These are phyloP conservation scores for Apogon talboti DNA, from an alignment of 2,797 vertebrate species.

Conservation along the genomic window DNA sequence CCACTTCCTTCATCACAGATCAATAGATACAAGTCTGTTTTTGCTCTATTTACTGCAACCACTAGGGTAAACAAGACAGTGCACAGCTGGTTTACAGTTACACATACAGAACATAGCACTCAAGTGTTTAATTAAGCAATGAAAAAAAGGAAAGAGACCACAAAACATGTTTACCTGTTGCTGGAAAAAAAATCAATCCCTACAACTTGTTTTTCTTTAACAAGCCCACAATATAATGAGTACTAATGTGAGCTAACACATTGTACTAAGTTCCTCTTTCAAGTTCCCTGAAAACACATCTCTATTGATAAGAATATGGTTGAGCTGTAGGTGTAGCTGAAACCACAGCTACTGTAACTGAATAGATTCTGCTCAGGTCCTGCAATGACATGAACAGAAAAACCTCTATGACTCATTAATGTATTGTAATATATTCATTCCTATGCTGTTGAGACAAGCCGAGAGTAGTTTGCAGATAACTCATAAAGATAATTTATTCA, in stretches of 20 bases:
- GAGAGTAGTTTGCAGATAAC: slow-evolving; percentile 12
- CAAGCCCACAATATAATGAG: slow-evolving; percentile 41
- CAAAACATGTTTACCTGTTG: slow-evolving; percentile 39
- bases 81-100: slow-evolving; percentile 30
- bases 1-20: slow-evolving; percentile 68
- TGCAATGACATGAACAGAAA: slow-evolving; percentile 43
- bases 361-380: slow-evolving; percentile 37
- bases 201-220: slow-evolving; percentile 30
- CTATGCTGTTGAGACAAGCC: slow-evolving; percentile 38
- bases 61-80: slow-evolving; percentile 25
- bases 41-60: slow-evolving; percentile 41
- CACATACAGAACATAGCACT: slow-evolving; percentile 19
- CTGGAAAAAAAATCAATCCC: slow-evolving; percentile 21
- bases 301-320: slow-evolving; percentile 56
- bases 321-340: slow-evolving; percentile 27
- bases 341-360: slow-evolving; percentile 41
- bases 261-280: slow-evolving; percentile 69
- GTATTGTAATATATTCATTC: slow-evolving; percentile 34
- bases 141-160: slow-evolving; percentile 4
- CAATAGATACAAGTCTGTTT: slow-evolving; percentile 50
- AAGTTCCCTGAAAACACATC: slow-evolving; percentile 69
- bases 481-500: slow-evolving; percentile 1
- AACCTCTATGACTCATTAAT: slow-evolving; percentile 36
- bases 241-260: slow-evolving; percentile 33
- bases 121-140: slow-evolving; percentile 23